These are phyloP conservation scores for Leptodactylus fuscus DNA, from an alignment of 2,113 vertebrate species.

Conservation along the genomic window DNA sequence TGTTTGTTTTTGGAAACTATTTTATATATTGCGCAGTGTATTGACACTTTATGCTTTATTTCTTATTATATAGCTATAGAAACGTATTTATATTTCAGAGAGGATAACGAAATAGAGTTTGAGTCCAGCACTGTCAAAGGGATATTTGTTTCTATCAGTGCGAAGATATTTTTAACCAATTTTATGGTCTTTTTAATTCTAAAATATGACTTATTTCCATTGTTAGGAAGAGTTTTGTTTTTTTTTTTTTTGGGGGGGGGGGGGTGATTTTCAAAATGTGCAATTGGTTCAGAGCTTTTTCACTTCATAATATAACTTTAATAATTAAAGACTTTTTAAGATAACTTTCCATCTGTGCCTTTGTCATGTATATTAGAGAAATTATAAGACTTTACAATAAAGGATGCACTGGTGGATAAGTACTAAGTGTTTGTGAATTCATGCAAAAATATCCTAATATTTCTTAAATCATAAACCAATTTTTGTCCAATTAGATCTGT, in stretches of 20 bases:
- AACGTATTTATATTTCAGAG: conserved; percentile 28
- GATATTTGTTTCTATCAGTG: background rate
- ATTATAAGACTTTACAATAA: conserved; percentile 34
- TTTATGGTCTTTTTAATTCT: conserved; percentile 7
- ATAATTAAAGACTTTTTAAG: background rate
- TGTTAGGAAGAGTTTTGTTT: conserved; percentile 77
- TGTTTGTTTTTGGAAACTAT: background rate
- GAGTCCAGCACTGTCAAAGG: background rate
- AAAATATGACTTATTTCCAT: conserved; percentile 55
- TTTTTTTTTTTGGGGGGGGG: no score
- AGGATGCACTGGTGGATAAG: conserved; percentile 20
- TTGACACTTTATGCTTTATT: background rate
- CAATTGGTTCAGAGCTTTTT: conserved; percentile 28
- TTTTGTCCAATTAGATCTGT: no score
- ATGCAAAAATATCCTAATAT: no score
- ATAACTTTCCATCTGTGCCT: background rate
- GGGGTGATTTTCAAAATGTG: conserved; percentile 63
- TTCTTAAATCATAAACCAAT: no score
- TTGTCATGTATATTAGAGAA: conserved; percentile 4
- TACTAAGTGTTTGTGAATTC: conserved; percentile 10
- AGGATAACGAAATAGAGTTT: background rate
- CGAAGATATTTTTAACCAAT: conserved; percentile 16
- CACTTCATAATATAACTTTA: background rate
- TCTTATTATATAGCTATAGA: background rate
- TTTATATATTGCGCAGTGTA: background rate